Evolutionary conservation across 2,797 vertebrate species (phyloP).

Genomic region (Lateolabrax maculatus): DNA sequence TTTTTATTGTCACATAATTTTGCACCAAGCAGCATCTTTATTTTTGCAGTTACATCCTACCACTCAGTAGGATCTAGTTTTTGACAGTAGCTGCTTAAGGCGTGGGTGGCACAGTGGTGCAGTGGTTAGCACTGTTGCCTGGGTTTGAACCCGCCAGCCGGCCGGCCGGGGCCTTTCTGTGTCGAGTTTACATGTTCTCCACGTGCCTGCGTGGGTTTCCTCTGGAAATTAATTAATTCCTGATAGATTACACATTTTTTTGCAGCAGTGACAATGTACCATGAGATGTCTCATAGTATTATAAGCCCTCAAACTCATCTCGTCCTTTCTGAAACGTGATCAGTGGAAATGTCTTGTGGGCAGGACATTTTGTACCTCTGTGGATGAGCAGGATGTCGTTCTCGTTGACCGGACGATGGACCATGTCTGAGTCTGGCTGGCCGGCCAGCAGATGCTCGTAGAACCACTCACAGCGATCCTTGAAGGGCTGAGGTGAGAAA

Average conservation of each 20-base stretch:
- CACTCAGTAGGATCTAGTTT: background rate
- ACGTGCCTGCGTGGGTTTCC: no score
- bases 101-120: no score
- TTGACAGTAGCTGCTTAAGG: background rate
- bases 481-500: conserved; percentile 90
- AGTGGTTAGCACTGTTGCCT: no score
- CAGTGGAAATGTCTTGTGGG: no score
- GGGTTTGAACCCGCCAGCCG: no score
- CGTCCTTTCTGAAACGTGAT: no score
- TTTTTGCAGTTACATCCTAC: background rate
- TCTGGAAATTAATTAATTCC: no score
- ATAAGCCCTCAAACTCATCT: background rate
- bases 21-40: background rate
- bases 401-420: conserved; percentile 97
- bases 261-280: background rate
- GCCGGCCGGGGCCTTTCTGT: no score
- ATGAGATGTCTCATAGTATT: conserved; percentile 6
- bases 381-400: conserved; percentile 97
- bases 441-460: conserved; percentile 96
- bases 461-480: conserved; percentile 99
- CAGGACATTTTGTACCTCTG: conserved; percentile 94
- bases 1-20: background rate
- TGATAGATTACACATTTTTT: background rate
- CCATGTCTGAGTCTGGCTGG: conserved; percentile 97
- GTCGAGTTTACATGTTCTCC: no score